These are phyloP conservation scores for Rhopilema esculentum DNA, from an alignment of 30 jellyfish, hydroid and myxozoan genomes.

Conservation along the genomic window DNA sequence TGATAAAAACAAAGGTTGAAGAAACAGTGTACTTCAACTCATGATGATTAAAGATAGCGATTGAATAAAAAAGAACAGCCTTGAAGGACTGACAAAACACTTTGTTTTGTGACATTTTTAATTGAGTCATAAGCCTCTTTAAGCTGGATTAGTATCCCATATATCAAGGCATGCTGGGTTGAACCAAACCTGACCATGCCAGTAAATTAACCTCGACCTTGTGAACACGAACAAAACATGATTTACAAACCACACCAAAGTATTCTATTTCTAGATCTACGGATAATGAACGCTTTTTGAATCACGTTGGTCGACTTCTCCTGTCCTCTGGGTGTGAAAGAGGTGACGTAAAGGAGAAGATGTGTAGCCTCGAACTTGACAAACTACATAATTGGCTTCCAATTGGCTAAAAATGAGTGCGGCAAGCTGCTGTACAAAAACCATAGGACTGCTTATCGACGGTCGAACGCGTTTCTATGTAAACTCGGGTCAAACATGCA, in stretches of 20 bases:
- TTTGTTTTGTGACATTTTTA: neutral
- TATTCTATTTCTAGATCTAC: constrained; percentile 18
- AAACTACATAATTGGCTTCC: neutral
- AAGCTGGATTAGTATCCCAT: constrained; percentile 26
- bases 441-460: neutral
- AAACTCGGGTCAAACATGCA: neutral
- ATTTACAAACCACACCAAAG: constrained; percentile 10
- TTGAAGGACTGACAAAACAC: neutral
- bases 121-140: constrained; percentile 28
- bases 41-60: too few species aligned
- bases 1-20: too few species aligned
- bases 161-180: constrained; percentile 14
- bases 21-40: too few species aligned
- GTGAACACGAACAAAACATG: constrained; percentile 5
- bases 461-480: neutral
- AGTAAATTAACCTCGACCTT: constrained; percentile 55
- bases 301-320: neutral
- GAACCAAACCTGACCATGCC: constrained; percentile 25
- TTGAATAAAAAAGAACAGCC: neutral
- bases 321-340: constrained; percentile 34
- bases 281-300: constrained; percentile 23
- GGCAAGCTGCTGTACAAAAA: neutral
- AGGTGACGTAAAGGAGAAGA: constrained; percentile 31
- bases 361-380: constrained; percentile 1
- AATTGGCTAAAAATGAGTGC: neutral